These are phyloP conservation scores for Micropterix aruncella DNA, from an alignment of 2,888 invertebrate genomes.

Conservation along the genomic window DNA sequence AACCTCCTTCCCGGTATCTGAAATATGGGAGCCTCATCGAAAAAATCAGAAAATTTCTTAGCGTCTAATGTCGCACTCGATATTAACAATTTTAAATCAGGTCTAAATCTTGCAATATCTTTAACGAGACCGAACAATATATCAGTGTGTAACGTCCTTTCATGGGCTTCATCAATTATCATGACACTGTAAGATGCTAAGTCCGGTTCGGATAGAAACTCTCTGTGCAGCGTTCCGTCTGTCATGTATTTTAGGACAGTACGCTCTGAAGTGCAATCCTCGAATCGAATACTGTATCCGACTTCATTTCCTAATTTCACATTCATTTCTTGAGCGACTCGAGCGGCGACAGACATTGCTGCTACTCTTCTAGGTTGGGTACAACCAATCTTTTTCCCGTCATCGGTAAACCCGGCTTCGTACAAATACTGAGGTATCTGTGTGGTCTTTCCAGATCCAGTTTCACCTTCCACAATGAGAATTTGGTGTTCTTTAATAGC, in stretches of 20 bases:
- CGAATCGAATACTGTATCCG: constrained; percentile 88
- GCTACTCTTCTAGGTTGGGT: constrained; percentile 97
- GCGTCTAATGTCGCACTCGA: constrained; percentile 98
- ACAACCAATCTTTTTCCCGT: constrained; percentile 86
- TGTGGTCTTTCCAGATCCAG: constrained; percentile 97
- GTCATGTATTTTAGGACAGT: constrained; percentile 99
- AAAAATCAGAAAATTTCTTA: constrained; percentile 94
- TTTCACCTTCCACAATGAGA: constrained; percentile 95
- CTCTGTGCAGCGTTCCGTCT: constrained; percentile 93
- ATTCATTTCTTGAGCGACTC: constrained; percentile 96
- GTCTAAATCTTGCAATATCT: constrained; percentile 85
- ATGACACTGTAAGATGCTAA: constrained; percentile 92
- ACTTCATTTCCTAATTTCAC: constrained; percentile 92
- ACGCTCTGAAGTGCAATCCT: constrained; percentile 96
- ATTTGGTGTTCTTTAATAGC: constrained; percentile 86
- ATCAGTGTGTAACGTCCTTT: constrained; percentile 95
- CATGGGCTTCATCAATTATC: constrained; percentile 99
- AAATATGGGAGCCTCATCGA: constrained; percentile 97
- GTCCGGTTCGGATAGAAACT: constrained; percentile 96
- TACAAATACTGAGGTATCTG: constrained; percentile 97
- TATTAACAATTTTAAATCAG: constrained; percentile 90
- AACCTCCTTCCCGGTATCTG: constrained; percentile 94
- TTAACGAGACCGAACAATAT: constrained; percentile 95
- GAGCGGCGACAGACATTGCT: constrained; percentile 98
- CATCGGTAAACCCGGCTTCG: constrained; percentile 79